Evolutionary conservation across 2,113 vertebrate species (phyloP), one percentile per base, ranked within the genome.

Genomic region (Python bivittatus): DNA sequence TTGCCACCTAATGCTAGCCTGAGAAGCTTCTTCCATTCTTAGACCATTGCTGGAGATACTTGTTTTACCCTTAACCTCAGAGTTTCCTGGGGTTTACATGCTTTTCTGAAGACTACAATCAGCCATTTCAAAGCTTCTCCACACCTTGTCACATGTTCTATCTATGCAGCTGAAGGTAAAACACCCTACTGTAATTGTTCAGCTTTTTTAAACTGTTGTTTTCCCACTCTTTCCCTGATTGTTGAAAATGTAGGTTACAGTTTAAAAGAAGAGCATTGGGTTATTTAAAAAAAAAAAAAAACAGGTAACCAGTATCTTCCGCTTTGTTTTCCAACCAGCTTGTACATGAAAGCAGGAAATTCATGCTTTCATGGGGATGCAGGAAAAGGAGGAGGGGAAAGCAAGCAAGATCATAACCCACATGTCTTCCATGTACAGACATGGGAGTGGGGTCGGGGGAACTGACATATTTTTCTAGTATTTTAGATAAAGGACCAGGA

Each of bases 1-100:
- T 52, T n/a, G 0, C 64, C 83, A 9, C 0, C n/a, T 42, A 84
- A 94, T 92, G 58, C 33, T 25, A 88, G 25, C 9, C 17, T 29
- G 12, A 42, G 57, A 17, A 60, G 17, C 88, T 4, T 48, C 91
- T 84, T 25, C 91, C 3, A 60, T 8, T 60, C 2, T 1, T 94
- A 13, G 25, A 68, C 27, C 52, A 85, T 60, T 88, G 84, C 86
- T 86, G 91, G 1, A 93, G 53, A 44, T 92, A 54, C 42, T 5
- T 1, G 4, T 94, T 93, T 94, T 61, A 60, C n/a, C 88, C 84
- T 93, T 93, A 94, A 38, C 13, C 89, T 94, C 29, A 91, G 29
- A 84, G 15, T 12, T 92, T 92, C 56, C 42, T 0, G 58, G 23
- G 6, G 2, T 0, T 6, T 90, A 61, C 42, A 54, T 93, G 57